A percentile compares a stretch with the other conserved stretches of the same genome.
phyloP scores from a whole-genome alignment of 1,140 invertebrate species.

The Lepidurus couesii region DNA sequence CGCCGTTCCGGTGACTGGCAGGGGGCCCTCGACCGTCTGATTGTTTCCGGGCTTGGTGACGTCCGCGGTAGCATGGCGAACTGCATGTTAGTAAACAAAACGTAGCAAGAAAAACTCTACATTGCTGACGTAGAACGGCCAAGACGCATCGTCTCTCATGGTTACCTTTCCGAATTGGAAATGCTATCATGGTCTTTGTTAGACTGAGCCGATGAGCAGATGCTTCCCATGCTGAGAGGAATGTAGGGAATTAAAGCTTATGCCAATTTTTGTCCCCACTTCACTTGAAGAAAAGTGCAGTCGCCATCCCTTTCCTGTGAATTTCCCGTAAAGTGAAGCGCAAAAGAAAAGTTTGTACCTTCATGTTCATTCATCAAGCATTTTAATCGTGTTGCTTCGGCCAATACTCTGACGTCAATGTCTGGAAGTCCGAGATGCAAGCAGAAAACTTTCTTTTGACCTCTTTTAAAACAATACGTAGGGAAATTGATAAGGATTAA shows the following conservation, averaged over 20 bases:
- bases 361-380: not conserved
- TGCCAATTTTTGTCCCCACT: not conserved
- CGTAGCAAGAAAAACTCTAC: not conserved
- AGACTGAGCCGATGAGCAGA: conserved; percentile 28
- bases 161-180: conserved; percentile 30
- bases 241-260: not conserved
- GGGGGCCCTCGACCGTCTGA: not conserved
- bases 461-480: no score
- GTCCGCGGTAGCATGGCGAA: conserved; percentile 26
- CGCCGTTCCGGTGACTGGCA: not conserved
- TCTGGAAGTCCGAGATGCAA: not conserved
- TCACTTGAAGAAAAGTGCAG: not conserved
- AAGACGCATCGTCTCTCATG: not conserved
- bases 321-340: not conserved
- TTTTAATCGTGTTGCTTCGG: not conserved
- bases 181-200: conserved; percentile 27
- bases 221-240: conserved; percentile 21
- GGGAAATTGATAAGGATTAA: not conserved
- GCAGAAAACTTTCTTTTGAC: not conserved
- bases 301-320: not conserved
- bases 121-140: not conserved
- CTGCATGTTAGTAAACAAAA: conserved; percentile 7
- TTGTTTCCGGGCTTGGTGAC: conserved; percentile 23
- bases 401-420: no score
- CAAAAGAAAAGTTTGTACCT: not conserved